These are phyloP conservation scores for Hymenochirus boettgeri DNA, from an alignment of 2,113 vertebrate genomes.

Conservation along the genomic window DNA sequence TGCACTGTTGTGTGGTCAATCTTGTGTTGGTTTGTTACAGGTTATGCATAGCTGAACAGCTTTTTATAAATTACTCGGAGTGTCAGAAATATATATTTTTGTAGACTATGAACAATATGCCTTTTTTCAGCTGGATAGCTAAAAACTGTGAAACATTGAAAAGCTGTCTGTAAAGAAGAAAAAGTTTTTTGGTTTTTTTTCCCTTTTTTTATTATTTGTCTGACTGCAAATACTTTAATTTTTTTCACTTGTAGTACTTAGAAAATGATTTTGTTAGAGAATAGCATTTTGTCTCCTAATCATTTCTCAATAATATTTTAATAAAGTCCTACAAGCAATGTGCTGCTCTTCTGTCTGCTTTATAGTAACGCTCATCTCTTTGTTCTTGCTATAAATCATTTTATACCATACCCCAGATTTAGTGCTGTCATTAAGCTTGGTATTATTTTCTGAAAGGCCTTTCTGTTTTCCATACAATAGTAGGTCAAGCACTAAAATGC, in stretches of 20 bases:
- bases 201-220: constrained; percentile 51
- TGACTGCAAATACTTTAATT: constrained; percentile 43
- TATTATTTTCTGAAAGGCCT: no score
- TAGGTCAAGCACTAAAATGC: no score
- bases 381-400: no score
- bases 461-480: no score
- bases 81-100: constrained; percentile 72
- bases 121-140: constrained; percentile 48
- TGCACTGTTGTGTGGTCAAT: constrained; percentile 49
- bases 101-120: constrained; percentile 56
- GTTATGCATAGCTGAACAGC: constrained; percentile 65
- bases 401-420: no score
- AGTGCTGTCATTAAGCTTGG: no score
- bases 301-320: constrained; percentile 63
- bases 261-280: constrained; percentile 39
- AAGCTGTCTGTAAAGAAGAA: constrained; percentile 57
- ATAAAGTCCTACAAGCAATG: constrained; percentile 56
- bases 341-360: no score
- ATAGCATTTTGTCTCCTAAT: constrained; percentile 45
- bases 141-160: constrained; percentile 64
- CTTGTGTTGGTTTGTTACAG: constrained; percentile 57
- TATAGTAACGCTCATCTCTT: no score
- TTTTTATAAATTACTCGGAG: constrained; percentile 67
- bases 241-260: constrained; percentile 41
- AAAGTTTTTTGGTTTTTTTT: constrained; percentile 54